Evolutionary conservation across 1,140 invertebrate genomes (phyloP), one percentile per base, ranked within the genome.

Genomic region (Apis mellifera): DNA sequence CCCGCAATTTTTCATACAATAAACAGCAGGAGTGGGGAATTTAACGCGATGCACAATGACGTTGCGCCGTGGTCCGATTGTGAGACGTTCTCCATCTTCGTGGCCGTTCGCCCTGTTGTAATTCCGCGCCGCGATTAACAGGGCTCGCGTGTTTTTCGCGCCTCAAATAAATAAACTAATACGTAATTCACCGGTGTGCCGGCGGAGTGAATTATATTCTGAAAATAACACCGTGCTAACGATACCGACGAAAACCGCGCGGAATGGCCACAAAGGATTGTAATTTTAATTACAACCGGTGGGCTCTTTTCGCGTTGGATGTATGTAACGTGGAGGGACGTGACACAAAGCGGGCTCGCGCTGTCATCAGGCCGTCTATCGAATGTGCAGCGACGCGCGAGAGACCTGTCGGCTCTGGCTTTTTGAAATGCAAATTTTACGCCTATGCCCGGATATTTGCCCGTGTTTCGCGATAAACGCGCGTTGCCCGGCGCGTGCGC

Each of bases 391-490:
- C 74, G 81, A 73, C 84, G 86, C 84, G 84, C n/a, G 57, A 62
- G 52, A 32, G 70, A 17, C 19, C 48, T 19, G 23, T 55, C 17
- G 54, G 54, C 54, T 17, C 54, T 13, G 48, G 21, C 87, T 89
- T 88, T 88, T 88, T 88, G 87, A 88, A 86, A 88, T 88, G 87
- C 87, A 88, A 87, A 88, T 88, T 82, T 85, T 83, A 83, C 69
- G 86, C 86, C 86, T 84, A 71, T 48, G 59, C 26, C 72, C 70
- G 74, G 66, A 84, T 81, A 84, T 87, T 84, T 62, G 74, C 73
- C 73, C 82, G 23, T 84, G 78, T 87, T 84, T 84, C 52, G 74
- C 69, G 64, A 86, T 87, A 87, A 87, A 87, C 64, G 66, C 62
- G 81, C 21, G 48, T 23, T 15, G 2, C 15, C n/a, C 15, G 21